Evolutionary conservation across 2,797 vertebrate species (phyloP).

Genomic region (Coluber constrictor): DNA sequence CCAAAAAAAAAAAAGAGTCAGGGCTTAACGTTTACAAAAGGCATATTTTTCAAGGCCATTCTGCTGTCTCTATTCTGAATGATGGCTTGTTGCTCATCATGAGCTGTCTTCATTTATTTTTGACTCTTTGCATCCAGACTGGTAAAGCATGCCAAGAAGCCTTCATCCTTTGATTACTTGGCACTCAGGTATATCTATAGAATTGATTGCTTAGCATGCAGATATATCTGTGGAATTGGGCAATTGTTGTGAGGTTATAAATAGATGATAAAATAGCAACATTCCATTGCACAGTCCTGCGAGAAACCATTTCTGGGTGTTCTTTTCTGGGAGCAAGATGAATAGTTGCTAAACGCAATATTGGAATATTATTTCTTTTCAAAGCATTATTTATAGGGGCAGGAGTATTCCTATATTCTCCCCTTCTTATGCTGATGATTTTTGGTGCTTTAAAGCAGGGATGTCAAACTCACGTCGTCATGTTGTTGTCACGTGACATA

Average conservation of each 20-base stretch:
- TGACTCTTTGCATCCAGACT: not conserved
- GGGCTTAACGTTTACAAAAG: not conserved
- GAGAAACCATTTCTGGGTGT: not conserved
- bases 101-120: not conserved
- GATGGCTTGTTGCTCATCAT: not conserved
- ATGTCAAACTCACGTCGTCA: not conserved
- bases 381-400: not conserved
- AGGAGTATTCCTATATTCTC: not conserved
- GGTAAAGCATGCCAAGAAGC: not conserved
- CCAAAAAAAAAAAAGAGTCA: not conserved
- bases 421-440: not conserved
- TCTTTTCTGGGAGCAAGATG: not conserved
- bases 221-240: not conserved
- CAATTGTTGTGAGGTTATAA: not conserved
- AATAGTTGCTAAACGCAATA: not conserved
- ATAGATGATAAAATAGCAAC: not conserved
- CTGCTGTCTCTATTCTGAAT: not conserved
- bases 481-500: accelerated
- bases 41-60: not conserved
- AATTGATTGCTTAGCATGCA: not conserved
- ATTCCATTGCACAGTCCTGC: not conserved
- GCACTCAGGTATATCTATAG: not conserved
- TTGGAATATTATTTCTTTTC: not conserved
- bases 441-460: not conserved
- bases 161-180: not conserved